phyloP scores from a whole-genome alignment of 2,888 invertebrate species.

The Falcaria lacertinaria region DNA sequence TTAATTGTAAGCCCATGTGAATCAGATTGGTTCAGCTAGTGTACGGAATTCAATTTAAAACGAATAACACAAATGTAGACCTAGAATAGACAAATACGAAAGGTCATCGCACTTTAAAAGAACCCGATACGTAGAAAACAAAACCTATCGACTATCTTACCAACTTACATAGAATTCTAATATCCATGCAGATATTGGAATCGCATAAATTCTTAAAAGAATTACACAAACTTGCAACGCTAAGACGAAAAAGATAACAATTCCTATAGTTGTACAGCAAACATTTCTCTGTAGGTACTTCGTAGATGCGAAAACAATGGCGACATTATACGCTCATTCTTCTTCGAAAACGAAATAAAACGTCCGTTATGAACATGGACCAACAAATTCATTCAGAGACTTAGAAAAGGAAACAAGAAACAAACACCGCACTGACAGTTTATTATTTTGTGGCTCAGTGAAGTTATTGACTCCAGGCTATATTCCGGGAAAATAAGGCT shows the following conservation, averaged over 20 bases:
- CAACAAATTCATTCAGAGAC: conserved; percentile 28
- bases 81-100: too few species aligned
- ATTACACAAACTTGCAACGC: not conserved
- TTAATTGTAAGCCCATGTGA: too few species aligned
- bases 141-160: not conserved
- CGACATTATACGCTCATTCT: conserved; percentile 16
- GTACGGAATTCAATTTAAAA: too few species aligned
- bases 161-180: not conserved
- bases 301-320: conserved; percentile 37
- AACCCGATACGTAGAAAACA: not conserved
- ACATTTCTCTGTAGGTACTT: conserved; percentile 30
- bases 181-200: not conserved
- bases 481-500: too few species aligned
- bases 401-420: conserved; percentile 31
- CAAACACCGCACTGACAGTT: conserved; percentile 24
- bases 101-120: too few species aligned
- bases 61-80: too few species aligned
- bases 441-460: conserved; percentile 22
- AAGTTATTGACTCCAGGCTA: too few species aligned
- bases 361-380: conserved; percentile 16
- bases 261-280: conserved; percentile 18
- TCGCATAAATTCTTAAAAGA: not conserved
- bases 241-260: conserved; percentile 12
- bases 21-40: too few species aligned
- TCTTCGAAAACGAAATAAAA: conserved; percentile 27